A percentile compares a stretch with the other conserved stretches of the same genome.
Evolutionary conservation across 2,113 vertebrate species (phyloP).

Genomic region (Lasiurus borealis): DNA sequence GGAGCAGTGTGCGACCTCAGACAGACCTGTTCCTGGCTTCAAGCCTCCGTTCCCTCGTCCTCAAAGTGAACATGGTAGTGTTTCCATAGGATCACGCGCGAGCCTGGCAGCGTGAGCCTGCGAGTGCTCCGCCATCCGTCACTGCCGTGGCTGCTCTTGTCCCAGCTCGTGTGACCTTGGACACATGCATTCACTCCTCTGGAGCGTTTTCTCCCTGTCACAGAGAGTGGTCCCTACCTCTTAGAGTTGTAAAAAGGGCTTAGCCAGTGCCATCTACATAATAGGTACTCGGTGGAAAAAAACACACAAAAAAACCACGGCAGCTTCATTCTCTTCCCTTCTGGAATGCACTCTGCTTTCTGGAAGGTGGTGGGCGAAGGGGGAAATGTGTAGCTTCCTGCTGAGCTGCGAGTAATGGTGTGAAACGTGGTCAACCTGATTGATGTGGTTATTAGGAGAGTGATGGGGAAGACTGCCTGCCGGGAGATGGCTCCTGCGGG

Average conservation of each 20-base stretch:
- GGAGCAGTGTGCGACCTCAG: neutral
- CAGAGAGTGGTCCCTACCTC: neutral
- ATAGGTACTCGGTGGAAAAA: slow-evolving; percentile 42
- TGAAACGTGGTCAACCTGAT: slow-evolving; percentile 79
- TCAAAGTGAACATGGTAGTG: neutral
- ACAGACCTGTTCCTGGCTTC: neutral
- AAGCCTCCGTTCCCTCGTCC: slow-evolving; percentile 53
- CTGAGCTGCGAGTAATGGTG: slow-evolving; percentile 79
- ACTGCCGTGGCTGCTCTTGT: neutral
- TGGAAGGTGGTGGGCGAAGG: slow-evolving; percentile 55
- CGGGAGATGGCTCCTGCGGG: neutral
- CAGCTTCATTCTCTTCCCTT: neutral
- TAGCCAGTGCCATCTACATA: neutral
- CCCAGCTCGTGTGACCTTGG: slow-evolving; percentile 53
- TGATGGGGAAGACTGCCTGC: slow-evolving; percentile 11
- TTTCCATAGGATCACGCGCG: neutral
- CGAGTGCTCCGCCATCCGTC: neutral
- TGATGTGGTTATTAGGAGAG: slow-evolving; percentile 74
- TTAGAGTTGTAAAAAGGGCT: neutral
- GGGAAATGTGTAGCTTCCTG: slow-evolving; percentile 56
- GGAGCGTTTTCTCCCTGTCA: neutral
- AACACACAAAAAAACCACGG: too few species aligned
- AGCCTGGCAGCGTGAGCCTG: neutral
- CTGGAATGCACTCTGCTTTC: slow-evolving; percentile 46
- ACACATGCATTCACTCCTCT: neutral